phyloP scores from a whole-genome alignment of 2,797 vertebrate species.

The Lates japonicus region DNA sequence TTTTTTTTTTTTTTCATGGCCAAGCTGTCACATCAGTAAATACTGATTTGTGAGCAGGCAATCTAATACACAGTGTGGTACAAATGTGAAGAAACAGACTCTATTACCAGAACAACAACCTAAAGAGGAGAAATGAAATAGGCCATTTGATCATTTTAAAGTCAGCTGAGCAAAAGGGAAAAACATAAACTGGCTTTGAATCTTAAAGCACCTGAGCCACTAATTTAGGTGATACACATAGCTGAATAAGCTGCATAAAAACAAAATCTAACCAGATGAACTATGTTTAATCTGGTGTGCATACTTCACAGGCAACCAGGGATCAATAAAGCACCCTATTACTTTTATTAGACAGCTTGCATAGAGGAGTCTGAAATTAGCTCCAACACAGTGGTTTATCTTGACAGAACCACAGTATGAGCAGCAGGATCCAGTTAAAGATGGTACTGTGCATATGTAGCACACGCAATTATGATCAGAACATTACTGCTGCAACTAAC shows the following conservation, averaged over 20 bases:
- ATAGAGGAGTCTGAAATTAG: slow-evolving; percentile 16
- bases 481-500: background rate
- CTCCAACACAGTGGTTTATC: slow-evolving; percentile 15
- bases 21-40: slow-evolving; percentile 64
- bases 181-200: slow-evolving; percentile 36
- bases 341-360: slow-evolving; percentile 41
- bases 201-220: slow-evolving; percentile 25
- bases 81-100: slow-evolving; percentile 52
- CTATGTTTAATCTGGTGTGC: slow-evolving; percentile 34
- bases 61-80: slow-evolving; percentile 34
- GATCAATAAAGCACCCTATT: slow-evolving; percentile 40
- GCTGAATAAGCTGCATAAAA: slow-evolving; percentile 40
- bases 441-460: background rate
- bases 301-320: slow-evolving; percentile 32
- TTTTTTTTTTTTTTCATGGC: slow-evolving; percentile 20
- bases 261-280: slow-evolving; percentile 45
- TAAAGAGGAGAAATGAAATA: slow-evolving; percentile 53
- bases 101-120: slow-evolving; percentile 54
- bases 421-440: background rate
- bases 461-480: background rate
- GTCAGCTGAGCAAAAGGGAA: slow-evolving; percentile 30
- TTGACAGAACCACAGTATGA: slow-evolving; percentile 5
- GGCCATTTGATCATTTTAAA: slow-evolving; percentile 58
- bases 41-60: slow-evolving; percentile 51
- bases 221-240: slow-evolving; percentile 42